Percentiles rank a stretch among this genome's conserved stretches.
Evolutionary conservation across 2,113 vertebrate genomes (phyloP).

Genomic region (Parotia lawesii): DNA sequence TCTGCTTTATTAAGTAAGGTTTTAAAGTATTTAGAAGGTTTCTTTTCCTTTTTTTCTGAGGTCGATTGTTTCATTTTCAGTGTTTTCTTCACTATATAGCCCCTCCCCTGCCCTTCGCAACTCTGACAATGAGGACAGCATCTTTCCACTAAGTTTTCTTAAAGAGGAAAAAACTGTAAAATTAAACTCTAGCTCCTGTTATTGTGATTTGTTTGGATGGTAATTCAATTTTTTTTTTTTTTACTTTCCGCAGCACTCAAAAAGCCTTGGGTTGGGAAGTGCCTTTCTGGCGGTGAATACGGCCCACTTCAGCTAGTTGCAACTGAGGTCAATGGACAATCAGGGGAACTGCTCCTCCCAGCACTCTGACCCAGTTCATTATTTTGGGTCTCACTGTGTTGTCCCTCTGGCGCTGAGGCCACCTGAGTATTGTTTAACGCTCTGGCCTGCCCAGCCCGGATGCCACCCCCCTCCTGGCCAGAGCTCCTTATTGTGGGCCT

Average conservation of each 20-base stretch:
- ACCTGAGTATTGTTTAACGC: neutral
- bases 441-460: neutral
- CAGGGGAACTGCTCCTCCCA: slow-evolving; percentile 54
- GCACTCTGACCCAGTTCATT: neutral
- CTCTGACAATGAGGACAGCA: neutral
- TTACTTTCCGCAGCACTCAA: neutral
- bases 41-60: neutral
- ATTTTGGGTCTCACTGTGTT: neutral
- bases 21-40: neutral
- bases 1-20: neutral
- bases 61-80: neutral
- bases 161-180: neutral
- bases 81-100: neutral
- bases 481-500: neutral
- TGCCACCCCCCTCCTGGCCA: neutral
- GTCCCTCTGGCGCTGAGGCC: neutral
- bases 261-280: neutral
- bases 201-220: slow-evolving; percentile 23
- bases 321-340: slow-evolving; percentile 17
- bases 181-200: neutral
- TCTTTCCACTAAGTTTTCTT: neutral
- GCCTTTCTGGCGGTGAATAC: neutral
- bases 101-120: neutral
- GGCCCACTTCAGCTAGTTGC: neutral
- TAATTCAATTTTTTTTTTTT: neutral